Evolutionary conservation across 1,140 invertebrate species (phyloP), one percentile per base, ranked within the genome.

Genomic region (Caerostris darwini): DNA sequence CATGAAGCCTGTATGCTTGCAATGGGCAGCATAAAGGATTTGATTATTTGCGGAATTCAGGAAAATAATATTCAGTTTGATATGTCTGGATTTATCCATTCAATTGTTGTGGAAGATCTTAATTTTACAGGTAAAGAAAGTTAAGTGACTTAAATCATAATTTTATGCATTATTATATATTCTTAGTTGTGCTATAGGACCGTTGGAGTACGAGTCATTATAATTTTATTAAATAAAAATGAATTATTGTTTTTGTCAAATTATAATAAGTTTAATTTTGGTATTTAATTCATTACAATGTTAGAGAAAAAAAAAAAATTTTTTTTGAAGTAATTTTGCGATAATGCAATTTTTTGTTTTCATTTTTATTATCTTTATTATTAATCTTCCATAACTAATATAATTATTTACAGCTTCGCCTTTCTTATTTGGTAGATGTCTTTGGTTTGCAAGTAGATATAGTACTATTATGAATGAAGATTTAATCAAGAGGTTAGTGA

Each of bases 1-100:
- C 97, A 97, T 86, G 98, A 98, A 96, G 97, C 98, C 0, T 97
- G 97, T 91, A 97, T 98, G 96, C 96, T 97, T 85, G 97, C 97
- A 3, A 96, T 98, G 2, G 97, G 97, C 71, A 95, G 96, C 77
- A 96, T 97, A 7, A 97, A 97, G 71, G 96, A 97, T 87, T 90
- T 97, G 12, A 96, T 98, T 17, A 95, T 97, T 4, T 96, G 97
- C 64, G 96, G 96, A 77, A 96, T 97, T 14, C 95, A 96, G 94
- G 95, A 96, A 90, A 96, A 96, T 61, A 96, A 96, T 90, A 95
- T 97, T 5, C 97, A 97, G 89, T 98, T 98, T 95, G 97, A 98
- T 96, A 96, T 98, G 34, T 96, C 96, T 7, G 96, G 96, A 81
- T 98, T 98, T 96, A 95, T 98, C 54, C 96, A 97, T 95, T 96